A percentile compares a stretch with the other conserved stretches of the same genome.
Evolutionary conservation across 2,888 invertebrate genomes (phyloP).

Genomic region (Marasmarcha lunaedactyla): DNA sequence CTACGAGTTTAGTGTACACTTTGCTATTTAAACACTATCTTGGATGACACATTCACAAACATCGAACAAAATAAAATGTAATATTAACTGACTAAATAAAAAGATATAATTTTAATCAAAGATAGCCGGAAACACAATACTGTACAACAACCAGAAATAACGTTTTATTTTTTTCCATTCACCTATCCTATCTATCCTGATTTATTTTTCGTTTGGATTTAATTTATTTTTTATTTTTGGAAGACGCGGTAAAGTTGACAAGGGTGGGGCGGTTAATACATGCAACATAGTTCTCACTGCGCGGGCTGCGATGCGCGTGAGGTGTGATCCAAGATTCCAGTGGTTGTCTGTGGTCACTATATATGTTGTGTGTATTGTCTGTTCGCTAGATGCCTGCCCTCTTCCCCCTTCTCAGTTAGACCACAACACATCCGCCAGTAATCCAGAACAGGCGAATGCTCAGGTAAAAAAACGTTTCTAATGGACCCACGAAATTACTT

Average conservation of each 20-base stretch:
- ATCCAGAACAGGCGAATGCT: slow-evolving; percentile 78
- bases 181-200: slow-evolving; percentile 58
- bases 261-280: slow-evolving; percentile 62
- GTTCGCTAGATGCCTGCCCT: slow-evolving; percentile 96
- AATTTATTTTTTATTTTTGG: slow-evolving; percentile 18
- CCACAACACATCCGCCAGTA: slow-evolving; percentile 83
- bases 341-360: slow-evolving; percentile 71
- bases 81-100: slow-evolving; percentile 13
- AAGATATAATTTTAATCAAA: slow-evolving; percentile 15
- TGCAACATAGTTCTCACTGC: slow-evolving; percentile 61
- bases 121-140: slow-evolving; percentile 3
- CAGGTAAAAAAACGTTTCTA: slow-evolving; percentile 74
- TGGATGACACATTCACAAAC: slow-evolving; percentile 70
- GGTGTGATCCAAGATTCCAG: slow-evolving; percentile 68
- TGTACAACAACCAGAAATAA: background rate
- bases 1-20: slow-evolving; percentile 39
- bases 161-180: slow-evolving; percentile 38
- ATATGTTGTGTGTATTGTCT: slow-evolving; percentile 86
- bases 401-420: slow-evolving; percentile 88
- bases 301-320: slow-evolving; percentile 51
- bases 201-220: slow-evolving; percentile 28
- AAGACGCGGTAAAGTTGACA: background rate
- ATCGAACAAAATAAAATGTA: slow-evolving; percentile 30
- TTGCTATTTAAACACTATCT: slow-evolving; percentile 57
- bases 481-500: slow-evolving; percentile 64